Evolutionary conservation across 2,113 vertebrate genomes (phyloP), one percentile per base, ranked within the genome.

Genomic region (Alectura lathami): DNA sequence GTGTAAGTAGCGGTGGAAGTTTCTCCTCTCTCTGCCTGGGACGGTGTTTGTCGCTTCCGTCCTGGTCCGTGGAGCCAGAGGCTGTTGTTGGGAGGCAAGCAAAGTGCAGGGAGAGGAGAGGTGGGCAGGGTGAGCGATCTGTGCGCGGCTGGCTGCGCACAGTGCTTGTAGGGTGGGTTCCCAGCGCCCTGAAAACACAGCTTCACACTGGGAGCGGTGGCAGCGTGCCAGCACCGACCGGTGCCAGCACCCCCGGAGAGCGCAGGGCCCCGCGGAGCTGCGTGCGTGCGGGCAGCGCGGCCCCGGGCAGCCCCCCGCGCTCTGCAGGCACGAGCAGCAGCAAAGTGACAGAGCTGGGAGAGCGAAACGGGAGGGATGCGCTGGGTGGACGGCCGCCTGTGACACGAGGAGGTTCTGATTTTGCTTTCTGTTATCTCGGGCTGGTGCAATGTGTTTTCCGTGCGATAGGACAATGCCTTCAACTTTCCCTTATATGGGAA

Each of bases 401-500:
- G 70, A 34, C 53, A 64, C 0, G 3, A 83, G 82, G 75, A 77
- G 32, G 30, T 54, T 80, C 72, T 63, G 93, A 59, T 87, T 94
- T 91, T 94, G 67, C 79, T 89, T 89, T 62, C 42, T 94, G 22
- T 9, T 70, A 45, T 92, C 91, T 94, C 13, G 26, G 78, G 26
- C 94, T 96, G 87, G 67, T 96, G 89, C 91, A 86, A 2, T 81
- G 59, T 92, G 89, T 96, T 95, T 94, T 87, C 91, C 0, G 1
- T 95, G 86, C 72, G 92, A 93, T 92, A 94, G 88, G 88, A 95
- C 94, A 95, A 93, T 96, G 95, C 83, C 77, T 95, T 90, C 83
- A 86, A 88, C 94, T 94, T 95, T 95, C 64, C 93, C 95, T 95
- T 96, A 93, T 96, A 95, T 95, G 96, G 96, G 84, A 96, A 96